These are phyloP conservation scores for Epinephelus moara DNA, from an alignment of 2,113 vertebrate genomes.

Conservation along the genomic window DNA sequence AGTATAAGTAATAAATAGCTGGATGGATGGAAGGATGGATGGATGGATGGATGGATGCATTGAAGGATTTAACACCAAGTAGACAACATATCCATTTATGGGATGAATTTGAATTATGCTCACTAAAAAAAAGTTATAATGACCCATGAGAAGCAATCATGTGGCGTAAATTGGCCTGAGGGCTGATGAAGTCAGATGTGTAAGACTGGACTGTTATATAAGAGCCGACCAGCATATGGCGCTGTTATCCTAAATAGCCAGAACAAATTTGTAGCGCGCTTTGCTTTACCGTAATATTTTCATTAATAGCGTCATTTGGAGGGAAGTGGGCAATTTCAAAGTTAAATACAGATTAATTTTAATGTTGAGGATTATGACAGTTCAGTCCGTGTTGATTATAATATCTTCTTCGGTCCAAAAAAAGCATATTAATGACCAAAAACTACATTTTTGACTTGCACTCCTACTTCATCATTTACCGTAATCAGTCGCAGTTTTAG, in stretches of 20 bases:
- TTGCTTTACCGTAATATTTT: constrained; percentile 56
- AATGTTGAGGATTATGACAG: accelerated
- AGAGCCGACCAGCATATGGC: constrained; percentile 39
- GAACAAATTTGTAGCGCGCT: neutral
- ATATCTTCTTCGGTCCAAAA: neutral
- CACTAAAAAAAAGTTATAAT: constrained; percentile 47
- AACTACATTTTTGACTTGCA: neutral
- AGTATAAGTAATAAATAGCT: constrained; percentile 8
- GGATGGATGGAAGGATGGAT: constrained; percentile 22
- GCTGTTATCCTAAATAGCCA: constrained; percentile 30
- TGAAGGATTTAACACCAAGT: constrained; percentile 33
- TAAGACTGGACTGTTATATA: constrained; percentile 4
- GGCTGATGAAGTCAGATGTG: constrained; percentile 17
- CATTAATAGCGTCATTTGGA: neutral
- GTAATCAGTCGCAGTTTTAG: neutral
- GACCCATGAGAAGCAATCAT: constrained; percentile 57
- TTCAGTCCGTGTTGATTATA: accelerated
- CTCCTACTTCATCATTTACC: constrained; percentile 49
- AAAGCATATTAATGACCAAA: neutral
- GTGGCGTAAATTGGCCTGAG: constrained; percentile 25
- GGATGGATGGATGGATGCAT: constrained; percentile 20
- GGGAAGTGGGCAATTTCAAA: neutral
- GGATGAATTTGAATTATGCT: constrained; percentile 35
- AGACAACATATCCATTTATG: constrained; percentile 17
- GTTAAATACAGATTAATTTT: accelerated